Base-by-base conservation (phyloP, 2,113 vertebrate genomes). In the Rhinogobius similis region DNA sequence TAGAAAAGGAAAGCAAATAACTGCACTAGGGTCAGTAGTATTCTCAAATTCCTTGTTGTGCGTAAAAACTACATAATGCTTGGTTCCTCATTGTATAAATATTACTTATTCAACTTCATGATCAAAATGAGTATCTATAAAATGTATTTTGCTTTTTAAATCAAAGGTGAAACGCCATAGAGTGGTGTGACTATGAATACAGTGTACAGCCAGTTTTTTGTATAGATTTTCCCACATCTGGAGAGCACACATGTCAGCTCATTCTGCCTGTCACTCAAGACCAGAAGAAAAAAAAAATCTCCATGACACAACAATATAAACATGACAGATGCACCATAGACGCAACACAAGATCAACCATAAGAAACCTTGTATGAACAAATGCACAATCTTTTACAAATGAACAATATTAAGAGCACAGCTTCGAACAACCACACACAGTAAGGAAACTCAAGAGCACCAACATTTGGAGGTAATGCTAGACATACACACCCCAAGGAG, bases 341-440 rank as follows among this genome's bases (percentile, higher is more conserved):
- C 73, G 67, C 61, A 38, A 70, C 59, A 66, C 77, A 72, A 12
- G 41, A 83, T 78, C 43, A 52, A 44, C 72, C 63, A 16, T n/a
- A 65, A 72, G 29, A 53, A 48, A 2, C 7, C 20, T 21, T n/a
- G 26, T 50, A 36, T 39, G 68, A 27, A 72, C 53, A 70, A 53
- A 32, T 48, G 50, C 41, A 18, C 12, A 9, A 76, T 68, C 32
- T 61, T 65, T 67, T 81, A 73, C 77, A 46, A 26, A 55, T 26
- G 68, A 82, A 65, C 75, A 13, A 70, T 76, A 83, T 62, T 58
- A 76, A 32, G n/a, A 68, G 68, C 73, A 72, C 69, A 78, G 41
- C 62, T 84, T 88, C 87, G 82, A 85, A 90, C 88, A 83, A 85
- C 87, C 90, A 91, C 88, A 91, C 88, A 79, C 89, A 89, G 68